phyloP scores from a whole-genome alignment of 2,888 invertebrate species.

The Meta bourneti region DNA sequence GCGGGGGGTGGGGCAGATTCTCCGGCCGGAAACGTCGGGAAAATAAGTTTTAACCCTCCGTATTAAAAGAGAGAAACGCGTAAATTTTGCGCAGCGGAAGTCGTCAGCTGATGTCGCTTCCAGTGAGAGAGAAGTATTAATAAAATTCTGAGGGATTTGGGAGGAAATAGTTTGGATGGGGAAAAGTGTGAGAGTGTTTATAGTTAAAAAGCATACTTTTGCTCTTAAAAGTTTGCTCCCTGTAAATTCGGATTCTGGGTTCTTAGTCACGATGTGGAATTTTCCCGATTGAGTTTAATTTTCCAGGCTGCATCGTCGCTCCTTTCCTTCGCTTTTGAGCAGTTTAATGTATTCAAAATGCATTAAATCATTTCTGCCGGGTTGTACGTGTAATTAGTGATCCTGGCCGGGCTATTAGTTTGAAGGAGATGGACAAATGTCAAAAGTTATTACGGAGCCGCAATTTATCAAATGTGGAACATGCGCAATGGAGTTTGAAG shows the following conservation, averaged over 20 bases:
- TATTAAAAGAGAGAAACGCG: slow-evolving; percentile 22
- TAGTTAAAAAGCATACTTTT: background rate
- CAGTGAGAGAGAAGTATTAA: slow-evolving; percentile 23
- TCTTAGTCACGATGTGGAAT: background rate
- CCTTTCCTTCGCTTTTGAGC: background rate
- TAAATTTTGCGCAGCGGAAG: slow-evolving; percentile 14
- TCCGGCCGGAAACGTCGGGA: slow-evolving; percentile 37
- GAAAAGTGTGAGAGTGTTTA: background rate
- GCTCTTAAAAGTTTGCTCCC: background rate
- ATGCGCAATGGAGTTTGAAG: background rate
- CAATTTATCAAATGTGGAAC: background rate
- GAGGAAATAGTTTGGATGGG: slow-evolving; percentile 16
- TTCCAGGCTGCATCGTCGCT: too few species aligned
- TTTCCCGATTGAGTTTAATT: too few species aligned
- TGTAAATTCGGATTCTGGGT: background rate
- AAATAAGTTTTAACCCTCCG: slow-evolving; percentile 46
- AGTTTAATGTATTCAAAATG: background rate
- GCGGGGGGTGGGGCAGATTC: background rate
- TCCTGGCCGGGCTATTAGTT: background rate
- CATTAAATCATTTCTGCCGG: background rate
- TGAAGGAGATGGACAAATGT: background rate
- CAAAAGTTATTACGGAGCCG: background rate
- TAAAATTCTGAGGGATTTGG: slow-evolving; percentile 12
- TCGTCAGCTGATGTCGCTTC: background rate
- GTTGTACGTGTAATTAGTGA: background rate